phyloP scores from a whole-genome alignment of 2,797 vertebrate genomes.

The Enteromius paludinosus region DNA sequence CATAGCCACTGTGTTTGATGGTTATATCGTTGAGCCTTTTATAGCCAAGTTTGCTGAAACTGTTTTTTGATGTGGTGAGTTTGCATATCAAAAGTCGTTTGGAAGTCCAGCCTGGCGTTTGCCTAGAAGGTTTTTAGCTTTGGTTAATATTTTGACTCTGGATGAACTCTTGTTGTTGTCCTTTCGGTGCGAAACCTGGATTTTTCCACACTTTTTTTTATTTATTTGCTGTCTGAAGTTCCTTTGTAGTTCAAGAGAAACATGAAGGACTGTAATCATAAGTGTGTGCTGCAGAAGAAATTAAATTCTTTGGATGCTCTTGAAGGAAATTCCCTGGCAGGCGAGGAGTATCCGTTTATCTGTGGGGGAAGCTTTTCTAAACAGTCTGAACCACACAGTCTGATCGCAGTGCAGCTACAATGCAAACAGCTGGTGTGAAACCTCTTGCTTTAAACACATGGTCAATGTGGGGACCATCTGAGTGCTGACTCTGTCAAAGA shows the following conservation, averaged over 20 bases:
- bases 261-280: conserved; percentile 12
- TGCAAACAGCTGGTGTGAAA: conserved; percentile 38
- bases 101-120: neutral
- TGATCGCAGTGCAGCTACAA: neutral
- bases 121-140: conserved; percentile 1
- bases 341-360: conserved; percentile 18
- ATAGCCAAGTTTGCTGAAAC: conserved; percentile 8
- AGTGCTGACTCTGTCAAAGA: conserved; percentile 29
- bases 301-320: conserved; percentile 62
- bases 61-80: conserved; percentile 12
- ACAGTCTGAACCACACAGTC: neutral
- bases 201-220: neutral
- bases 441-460: conserved; percentile 14
- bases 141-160: neutral
- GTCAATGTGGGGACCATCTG: conserved; percentile 36
- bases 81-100: conserved; percentile 26
- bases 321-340: conserved; percentile 52
- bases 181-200: neutral
- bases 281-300: conserved; percentile 30
- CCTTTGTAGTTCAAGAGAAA: conserved; percentile 25
- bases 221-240: conserved; percentile 42
- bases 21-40: neutral
- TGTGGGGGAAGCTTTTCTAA: conserved; percentile 17
- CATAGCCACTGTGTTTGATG: neutral
- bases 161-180: neutral